These are phyloP conservation scores for Harlomillsia oculata DNA, from an alignment of 1,140 invertebrate species.

Conservation along the genomic window DNA sequence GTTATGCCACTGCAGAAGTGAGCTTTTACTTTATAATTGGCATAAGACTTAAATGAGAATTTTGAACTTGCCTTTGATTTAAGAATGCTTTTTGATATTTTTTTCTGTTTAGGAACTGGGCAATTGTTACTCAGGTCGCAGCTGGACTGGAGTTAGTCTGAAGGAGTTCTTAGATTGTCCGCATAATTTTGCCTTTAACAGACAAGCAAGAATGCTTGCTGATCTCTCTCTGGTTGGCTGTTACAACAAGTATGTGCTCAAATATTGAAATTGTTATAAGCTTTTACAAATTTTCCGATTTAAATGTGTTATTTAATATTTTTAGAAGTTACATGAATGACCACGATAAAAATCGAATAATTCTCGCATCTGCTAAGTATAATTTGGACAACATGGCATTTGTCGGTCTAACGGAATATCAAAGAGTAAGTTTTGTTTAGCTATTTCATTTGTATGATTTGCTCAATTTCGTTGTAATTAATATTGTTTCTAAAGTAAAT, in stretches of 20 bases:
- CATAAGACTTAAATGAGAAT: too few relatives aligned
- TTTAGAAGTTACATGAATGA: slow-evolving; percentile 54
- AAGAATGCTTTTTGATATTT: too few relatives aligned
- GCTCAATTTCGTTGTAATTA: neutral
- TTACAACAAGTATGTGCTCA: slow-evolving; percentile 58
- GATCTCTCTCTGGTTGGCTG: slow-evolving; percentile 89
- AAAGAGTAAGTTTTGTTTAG: slow-evolving; percentile 52
- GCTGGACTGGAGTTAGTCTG: slow-evolving; percentile 57
- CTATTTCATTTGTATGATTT: neutral
- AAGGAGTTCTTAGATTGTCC: slow-evolving; percentile 81
- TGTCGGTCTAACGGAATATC: slow-evolving; percentile 92
- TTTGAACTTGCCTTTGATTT: too few relatives aligned
- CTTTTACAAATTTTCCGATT: neutral
- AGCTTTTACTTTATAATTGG: too few relatives aligned
- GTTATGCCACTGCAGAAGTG: slow-evolving; percentile 56
- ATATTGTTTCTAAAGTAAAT: neutral
- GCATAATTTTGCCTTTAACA: slow-evolving; percentile 87
- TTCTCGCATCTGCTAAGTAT: slow-evolving; percentile 86
- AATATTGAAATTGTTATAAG: neutral
- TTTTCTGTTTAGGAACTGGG: slow-evolving; percentile 62
- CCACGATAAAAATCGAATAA: slow-evolving; percentile 61
- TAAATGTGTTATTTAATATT: neutral
- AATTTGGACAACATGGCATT: slow-evolving; percentile 92
- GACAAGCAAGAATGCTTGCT: slow-evolving; percentile 95
- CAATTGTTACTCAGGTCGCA: slow-evolving; percentile 60